Base-by-base conservation (phyloP, 2,797 vertebrate genomes). In the Muraenolepis orangiensis region DNA sequence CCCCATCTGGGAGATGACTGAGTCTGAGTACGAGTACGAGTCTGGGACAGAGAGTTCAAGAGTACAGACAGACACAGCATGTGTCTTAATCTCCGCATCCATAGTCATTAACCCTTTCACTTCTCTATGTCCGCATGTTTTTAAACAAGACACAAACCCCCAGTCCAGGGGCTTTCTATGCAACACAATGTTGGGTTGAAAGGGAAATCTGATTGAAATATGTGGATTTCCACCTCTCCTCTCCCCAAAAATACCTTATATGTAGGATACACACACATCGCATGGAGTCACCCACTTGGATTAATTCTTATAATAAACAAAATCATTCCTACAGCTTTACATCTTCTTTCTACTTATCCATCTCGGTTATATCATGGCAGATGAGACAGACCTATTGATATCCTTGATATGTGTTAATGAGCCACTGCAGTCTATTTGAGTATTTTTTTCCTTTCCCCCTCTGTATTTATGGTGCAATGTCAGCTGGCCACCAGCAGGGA, bases 1-100 rank as follows among this genome's bases (percentile, higher is more conserved):
- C 36, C 86, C 86, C 90, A 89, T 89, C 88, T 91, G 88, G 86
- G 72, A 72, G 74, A 70, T 68, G n/a, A n/a, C n/a, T n/a, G n/a
- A n/a, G n/a, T n/a, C n/a, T n/a, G n/a, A n/a, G n/a, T n/a, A n/a
- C n/a, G n/a, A n/a, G n/a, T n/a, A n/a, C n/a, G n/a, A 82, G 72
- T 32, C 29, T 26, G 75, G 77, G 86, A 80, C 87, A n/a, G 70
- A 75, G 85, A 87, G 89, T 87, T 91, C 89, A 89, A 75, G 85
- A 87, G 89, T 87, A 90, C 89, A 89, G 13, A 32, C 73, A 71
- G n/a, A 82, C 72, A 40, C 28, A 20, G 2, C 23, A 26, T 7
- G 11, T 23, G n/a, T 66, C 61, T 66, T 23, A 29, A 14, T 7
- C 61, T 66, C 61, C 28, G 72, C 81, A 73, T 87, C 72, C 81